Base-by-base conservation (phyloP, 2,113 vertebrate species). In the Alligator sinensis region DNA sequence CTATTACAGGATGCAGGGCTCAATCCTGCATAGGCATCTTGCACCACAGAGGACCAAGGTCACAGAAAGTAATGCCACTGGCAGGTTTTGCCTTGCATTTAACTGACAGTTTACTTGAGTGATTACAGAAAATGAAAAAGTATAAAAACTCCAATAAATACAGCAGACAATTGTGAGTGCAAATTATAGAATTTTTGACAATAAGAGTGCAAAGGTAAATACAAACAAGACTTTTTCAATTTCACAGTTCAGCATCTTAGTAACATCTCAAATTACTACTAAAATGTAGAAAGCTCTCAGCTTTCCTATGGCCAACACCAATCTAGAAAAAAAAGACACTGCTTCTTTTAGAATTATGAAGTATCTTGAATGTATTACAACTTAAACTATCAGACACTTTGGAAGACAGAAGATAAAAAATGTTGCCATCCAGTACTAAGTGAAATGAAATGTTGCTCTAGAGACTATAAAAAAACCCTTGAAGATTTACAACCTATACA, bases 41-140 rank as follows among this genome's bases (percentile, higher is more conserved):
- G 55, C 13, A 57, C 58, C 55, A 60, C 21, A 55, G 80, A 38
- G 77, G 61, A 14, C 15, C 1, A 4, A 0, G 0, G 8, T 60
- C 34, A 70, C 24, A 64, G 58, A 60, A 74, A 58, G 24, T 13
- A 66, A 38, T 3, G 30, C 74, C 47, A 55, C 1, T 1, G 58
- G 38, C 75, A 91, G 60, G 30, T 72, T 87, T 28, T 66, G 55
- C 80, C 78, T 80, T 89, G 87, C 58, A 82, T 28, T 80, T 34
- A 15, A 57, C 25, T 24, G 8, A 18, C 84, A 66, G 12, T 61
- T 89, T 66, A 70, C 34, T 63, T 72, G 76, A 86, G 63, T 64
- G 86, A 91, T 38, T 63, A 61, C 55, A 11, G 7, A 82, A 14
- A 2, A 47, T 9, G 16, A 63, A n/a, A 83, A 90, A 93, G 89